Percentiles rank a stretch among this genome's conserved stretches.
Evolutionary conservation across 2,797 vertebrate species (phyloP).

Genomic region (Sebastes steindachneri): DNA sequence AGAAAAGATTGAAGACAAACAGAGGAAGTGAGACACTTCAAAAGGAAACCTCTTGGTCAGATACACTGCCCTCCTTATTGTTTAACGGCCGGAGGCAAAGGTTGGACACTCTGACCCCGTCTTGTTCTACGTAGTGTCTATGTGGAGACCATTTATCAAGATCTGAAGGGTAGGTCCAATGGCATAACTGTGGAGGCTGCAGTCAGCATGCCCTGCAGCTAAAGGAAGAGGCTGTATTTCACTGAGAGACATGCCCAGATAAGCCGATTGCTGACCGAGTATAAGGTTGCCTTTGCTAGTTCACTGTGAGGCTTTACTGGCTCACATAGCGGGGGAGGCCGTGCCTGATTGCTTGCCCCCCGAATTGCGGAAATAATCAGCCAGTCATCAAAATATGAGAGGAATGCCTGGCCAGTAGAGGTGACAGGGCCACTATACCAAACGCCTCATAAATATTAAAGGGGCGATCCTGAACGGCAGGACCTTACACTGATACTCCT

Average conservation of each 20-base stretch:
- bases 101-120: not conserved
- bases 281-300: constrained; percentile 1
- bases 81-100: not conserved
- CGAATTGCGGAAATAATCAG: not conserved
- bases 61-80: not conserved
- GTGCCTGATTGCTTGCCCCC: not conserved
- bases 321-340: not conserved
- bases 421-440: not conserved
- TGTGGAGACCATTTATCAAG: constrained; percentile 14
- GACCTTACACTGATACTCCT: not conserved
- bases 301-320: not conserved
- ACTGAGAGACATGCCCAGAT: not conserved
- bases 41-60: not conserved
- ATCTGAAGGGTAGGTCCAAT: not conserved
- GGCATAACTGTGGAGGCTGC: not conserved
- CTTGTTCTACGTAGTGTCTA: not conserved
- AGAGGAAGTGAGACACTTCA: not conserved
- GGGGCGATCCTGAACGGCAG: not conserved
- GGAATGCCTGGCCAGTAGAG: not conserved
- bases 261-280: not conserved
- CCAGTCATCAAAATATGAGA: not conserved
- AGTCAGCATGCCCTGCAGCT: constrained; percentile 11
- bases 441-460: constrained; percentile 6
- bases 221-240: constrained; percentile 7
- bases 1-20: not conserved